These are phyloP conservation scores for Apis dorsata DNA, from an alignment of 1,140 invertebrate species.

Conservation along the genomic window DNA sequence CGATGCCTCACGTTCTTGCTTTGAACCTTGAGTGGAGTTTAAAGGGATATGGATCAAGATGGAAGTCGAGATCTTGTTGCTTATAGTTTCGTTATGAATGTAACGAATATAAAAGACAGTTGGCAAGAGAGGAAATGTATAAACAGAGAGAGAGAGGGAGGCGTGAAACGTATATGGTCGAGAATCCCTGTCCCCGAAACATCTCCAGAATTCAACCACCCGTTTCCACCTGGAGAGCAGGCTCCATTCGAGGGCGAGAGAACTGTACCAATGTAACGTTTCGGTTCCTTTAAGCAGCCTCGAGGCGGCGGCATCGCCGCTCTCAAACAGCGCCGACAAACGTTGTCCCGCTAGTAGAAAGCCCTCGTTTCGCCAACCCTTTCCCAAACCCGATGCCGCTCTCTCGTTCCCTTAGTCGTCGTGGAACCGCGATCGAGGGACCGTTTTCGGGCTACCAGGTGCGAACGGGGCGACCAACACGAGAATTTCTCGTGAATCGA, in stretches of 20 bases:
- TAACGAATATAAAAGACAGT: too few relatives aligned
- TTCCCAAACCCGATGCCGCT: constrained; percentile 30
- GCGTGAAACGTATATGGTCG: too few relatives aligned
- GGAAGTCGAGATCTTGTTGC: too few relatives aligned
- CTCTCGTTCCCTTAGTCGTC: neutral
- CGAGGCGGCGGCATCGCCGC: constrained; percentile 58
- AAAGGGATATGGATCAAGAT: too few relatives aligned
- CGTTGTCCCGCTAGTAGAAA: constrained; percentile 73
- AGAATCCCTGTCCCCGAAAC: neutral
- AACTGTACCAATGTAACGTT: constrained; percentile 40
- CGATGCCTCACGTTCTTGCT: too few relatives aligned
- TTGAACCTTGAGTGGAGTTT: too few relatives aligned
- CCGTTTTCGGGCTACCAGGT: constrained; percentile 19
- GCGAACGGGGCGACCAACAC: constrained; percentile 1
- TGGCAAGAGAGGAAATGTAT: too few relatives aligned
- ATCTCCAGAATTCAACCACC: constrained; percentile 25
- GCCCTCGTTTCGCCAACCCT: constrained; percentile 38
- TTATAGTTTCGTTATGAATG: too few relatives aligned
- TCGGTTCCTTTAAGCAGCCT: constrained; percentile 60
- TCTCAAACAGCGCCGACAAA: constrained; percentile 77
- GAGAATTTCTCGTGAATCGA: neutral
- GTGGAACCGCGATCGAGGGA: neutral
- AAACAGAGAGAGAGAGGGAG: too few relatives aligned
- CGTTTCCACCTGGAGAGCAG: constrained; percentile 10
- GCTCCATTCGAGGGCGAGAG: constrained; percentile 7